These are phyloP conservation scores for Holothuria glaberrima DNA, from an alignment of 35 echinoderm and acorn worm genomes.

Conservation along the genomic window DNA sequence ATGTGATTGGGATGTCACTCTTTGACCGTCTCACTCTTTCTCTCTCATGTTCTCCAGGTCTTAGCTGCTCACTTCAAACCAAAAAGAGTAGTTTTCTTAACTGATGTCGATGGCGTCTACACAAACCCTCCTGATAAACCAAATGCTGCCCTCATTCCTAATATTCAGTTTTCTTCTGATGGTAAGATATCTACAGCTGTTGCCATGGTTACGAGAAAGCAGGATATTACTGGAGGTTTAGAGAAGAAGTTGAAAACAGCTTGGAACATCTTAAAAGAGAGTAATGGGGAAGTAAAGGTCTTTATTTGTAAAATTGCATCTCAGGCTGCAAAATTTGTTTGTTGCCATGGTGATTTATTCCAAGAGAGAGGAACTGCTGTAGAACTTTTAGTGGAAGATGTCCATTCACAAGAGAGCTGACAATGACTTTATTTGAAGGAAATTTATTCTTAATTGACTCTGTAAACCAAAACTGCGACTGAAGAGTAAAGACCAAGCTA, in stretches of 20 bases:
- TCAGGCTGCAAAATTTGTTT: slow-evolving; percentile 48
- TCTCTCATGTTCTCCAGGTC: slow-evolving; percentile 19
- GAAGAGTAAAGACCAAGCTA: no score
- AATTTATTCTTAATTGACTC: not conserved
- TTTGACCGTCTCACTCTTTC: not conserved
- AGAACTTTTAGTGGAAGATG: not conserved
- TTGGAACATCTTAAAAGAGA: slow-evolving; percentile 56
- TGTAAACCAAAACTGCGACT: no score
- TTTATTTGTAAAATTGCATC: slow-evolving; percentile 63
- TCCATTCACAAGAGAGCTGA: not conserved
- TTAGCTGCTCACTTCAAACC: slow-evolving; percentile 69
- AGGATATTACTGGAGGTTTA: slow-evolving; percentile 91
- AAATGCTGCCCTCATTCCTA: slow-evolving; percentile 56
- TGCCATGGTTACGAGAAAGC: slow-evolving; percentile 58
- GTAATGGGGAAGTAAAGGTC: slow-evolving; percentile 55
- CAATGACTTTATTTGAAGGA: not conserved
- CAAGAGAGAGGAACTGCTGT: slow-evolving; percentile 7
- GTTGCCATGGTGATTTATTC: slow-evolving; percentile 55
- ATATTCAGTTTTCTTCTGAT: slow-evolving; percentile 39
- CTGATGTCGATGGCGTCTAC: slow-evolving; percentile 78
- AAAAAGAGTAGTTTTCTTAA: slow-evolving; percentile 83
- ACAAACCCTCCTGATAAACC: slow-evolving; percentile 63
- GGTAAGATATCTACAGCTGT: slow-evolving; percentile 58
- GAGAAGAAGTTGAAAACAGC: slow-evolving; percentile 71
- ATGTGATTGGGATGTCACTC: no score